phyloP scores from a whole-genome alignment of 2,888 invertebrate genomes.

The Rosalia funebris region DNA sequence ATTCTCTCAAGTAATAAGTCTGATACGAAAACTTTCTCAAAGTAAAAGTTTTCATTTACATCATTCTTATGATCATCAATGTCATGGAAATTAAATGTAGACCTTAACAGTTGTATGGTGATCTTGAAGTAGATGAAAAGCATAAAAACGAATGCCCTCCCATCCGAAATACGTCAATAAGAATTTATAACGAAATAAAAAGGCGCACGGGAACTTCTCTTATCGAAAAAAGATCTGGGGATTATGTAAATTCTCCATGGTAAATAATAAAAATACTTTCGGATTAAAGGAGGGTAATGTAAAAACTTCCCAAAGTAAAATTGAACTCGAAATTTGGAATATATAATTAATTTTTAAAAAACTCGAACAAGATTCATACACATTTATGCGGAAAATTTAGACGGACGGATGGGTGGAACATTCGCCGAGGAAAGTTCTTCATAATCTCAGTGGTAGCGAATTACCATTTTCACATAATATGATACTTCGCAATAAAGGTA shows the following conservation, averaged over 20 bases:
- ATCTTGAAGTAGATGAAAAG: too few relatives aligned
- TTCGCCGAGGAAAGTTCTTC: neutral
- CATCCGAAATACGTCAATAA: constrained; percentile 8
- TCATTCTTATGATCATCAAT: too few relatives aligned
- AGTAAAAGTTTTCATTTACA: too few relatives aligned
- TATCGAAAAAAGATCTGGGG: constrained; percentile 17
- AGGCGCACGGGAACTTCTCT: constrained; percentile 6
- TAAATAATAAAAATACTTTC: constrained; percentile 21
- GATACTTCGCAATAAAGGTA: neutral
- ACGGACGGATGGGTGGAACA: neutral
- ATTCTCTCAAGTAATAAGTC: too few relatives aligned
- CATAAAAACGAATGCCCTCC: too few relatives aligned
- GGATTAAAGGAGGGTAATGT: constrained; percentile 15
- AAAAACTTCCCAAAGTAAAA: constrained; percentile 10
- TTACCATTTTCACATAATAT: neutral
- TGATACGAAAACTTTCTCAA: too few relatives aligned
- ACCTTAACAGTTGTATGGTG: too few relatives aligned
- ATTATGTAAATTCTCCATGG: constrained; percentile 20
- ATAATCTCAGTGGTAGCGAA: neutral
- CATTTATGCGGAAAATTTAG: neutral
- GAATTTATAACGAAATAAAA: constrained; percentile 16
- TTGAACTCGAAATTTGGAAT: constrained; percentile 13
- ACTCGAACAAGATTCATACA: neutral
- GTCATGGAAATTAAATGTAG: too few relatives aligned
- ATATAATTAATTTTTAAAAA: constrained; percentile 18